Conservation (phyloP, 2,888 invertebrate species). For the Caenorhabditis uteleia region DNA sequence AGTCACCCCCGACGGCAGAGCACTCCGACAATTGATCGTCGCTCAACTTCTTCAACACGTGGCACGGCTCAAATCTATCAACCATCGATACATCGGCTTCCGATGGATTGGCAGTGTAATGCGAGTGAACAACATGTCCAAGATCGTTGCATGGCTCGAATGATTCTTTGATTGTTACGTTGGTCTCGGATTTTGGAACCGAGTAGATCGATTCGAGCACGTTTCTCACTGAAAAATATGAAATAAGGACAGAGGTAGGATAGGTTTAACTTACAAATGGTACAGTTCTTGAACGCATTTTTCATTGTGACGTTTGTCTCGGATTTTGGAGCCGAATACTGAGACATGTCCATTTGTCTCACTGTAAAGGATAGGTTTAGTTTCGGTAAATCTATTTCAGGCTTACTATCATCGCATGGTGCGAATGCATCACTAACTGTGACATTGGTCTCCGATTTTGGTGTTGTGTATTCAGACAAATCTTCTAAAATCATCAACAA, state of each 20-base stretch:
- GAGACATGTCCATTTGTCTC: conserved; percentile 7
- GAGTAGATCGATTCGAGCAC: conserved; percentile 23
- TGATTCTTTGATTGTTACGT: conserved; percentile 21
- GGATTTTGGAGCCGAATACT: conserved; percentile 23
- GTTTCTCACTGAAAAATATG: conserved; percentile 14
- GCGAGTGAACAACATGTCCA: too few relatives aligned
- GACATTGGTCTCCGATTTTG: not conserved
- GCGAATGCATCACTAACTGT: not conserved
- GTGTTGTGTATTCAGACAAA: not conserved
- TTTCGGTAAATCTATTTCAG: not conserved
- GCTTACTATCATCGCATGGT: not conserved
- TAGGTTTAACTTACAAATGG: too few relatives aligned
- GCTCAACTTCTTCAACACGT: not conserved
- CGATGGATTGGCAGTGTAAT: conserved; percentile 17
- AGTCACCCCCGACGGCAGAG: conserved; percentile 8
- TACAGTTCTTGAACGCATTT: conserved; percentile 15
- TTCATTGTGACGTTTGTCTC: conserved; percentile 29
- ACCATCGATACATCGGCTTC: conserved; percentile 26
- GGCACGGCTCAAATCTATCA: conserved; percentile 17
- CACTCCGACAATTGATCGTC: conserved; percentile 3
- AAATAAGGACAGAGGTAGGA: too few relatives aligned
- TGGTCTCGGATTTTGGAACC: conserved; percentile 22
- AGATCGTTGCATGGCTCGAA: conserved; percentile 20
- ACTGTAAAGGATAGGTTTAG: too few relatives aligned
- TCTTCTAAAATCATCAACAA: not conserved